Conservation (phyloP, 2,113 vertebrate genomes). For the Lepus europaeus region DNA sequence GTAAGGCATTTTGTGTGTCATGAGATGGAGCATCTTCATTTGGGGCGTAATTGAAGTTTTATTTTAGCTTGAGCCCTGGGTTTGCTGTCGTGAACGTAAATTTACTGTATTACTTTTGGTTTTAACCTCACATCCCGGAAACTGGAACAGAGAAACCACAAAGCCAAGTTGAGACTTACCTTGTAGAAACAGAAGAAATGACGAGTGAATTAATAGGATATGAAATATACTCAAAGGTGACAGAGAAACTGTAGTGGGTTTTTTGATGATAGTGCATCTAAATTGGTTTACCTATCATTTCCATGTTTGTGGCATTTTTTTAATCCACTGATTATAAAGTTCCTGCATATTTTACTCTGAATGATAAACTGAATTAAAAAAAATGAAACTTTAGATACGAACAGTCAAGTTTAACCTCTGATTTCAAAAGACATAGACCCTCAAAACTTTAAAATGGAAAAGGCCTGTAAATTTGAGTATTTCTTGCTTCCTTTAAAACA, state of each 20-base stretch:
- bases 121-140: not conserved
- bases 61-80: not conserved
- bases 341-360: not conserved
- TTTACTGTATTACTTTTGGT: conserved; percentile 9
- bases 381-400: not conserved
- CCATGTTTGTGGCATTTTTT: not conserved
- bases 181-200: not conserved
- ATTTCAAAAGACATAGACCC: not conserved
- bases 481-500: not conserved
- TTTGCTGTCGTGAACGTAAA: not conserved
- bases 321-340: not conserved
- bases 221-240: not conserved
- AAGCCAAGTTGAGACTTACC: not conserved
- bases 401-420: not conserved
- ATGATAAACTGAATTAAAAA: not conserved
- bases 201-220: not conserved
- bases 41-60: not conserved
- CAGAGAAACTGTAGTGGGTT: not conserved
- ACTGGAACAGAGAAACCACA: not conserved
- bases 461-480: not conserved
- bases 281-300: not conserved
- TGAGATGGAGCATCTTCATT: not conserved
- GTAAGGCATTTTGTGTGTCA: not conserved
- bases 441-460: not conserved
- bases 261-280: not conserved